Evolutionary conservation across 1,140 invertebrate species (phyloP).

Genomic region (Apis florea): DNA sequence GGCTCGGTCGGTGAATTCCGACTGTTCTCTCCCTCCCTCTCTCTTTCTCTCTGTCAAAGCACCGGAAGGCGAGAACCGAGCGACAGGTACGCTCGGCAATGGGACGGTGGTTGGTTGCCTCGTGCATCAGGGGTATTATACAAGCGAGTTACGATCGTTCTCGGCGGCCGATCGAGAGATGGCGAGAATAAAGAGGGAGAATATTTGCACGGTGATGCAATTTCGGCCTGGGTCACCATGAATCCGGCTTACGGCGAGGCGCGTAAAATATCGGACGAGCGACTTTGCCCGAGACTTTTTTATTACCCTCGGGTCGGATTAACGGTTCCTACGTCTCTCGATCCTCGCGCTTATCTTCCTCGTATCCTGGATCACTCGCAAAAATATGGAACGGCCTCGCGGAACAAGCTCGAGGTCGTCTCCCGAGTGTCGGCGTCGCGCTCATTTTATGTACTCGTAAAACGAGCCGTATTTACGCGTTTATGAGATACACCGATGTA

Average conservation of each 20-base stretch:
- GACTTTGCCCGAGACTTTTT: conserved; percentile 44
- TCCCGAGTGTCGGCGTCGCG: neutral
- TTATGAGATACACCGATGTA: conserved; percentile 37
- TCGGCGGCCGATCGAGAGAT: neutral
- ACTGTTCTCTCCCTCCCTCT: neutral
- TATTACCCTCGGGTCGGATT: conserved; percentile 44
- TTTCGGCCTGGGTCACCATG: conserved; percentile 40
- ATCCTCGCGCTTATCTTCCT: conserved; percentile 45
- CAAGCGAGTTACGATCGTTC: conserved; percentile 4
- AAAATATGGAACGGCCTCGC: conserved; percentile 50
- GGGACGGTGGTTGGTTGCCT: neutral
- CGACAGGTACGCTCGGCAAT: neutral
- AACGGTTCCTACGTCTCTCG: conserved; percentile 47
- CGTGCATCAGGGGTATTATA: too few relatives aligned
- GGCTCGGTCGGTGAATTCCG: neutral
- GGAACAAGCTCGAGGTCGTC: conserved; percentile 51
- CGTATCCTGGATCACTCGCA: conserved; percentile 45
- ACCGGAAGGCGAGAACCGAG: conserved; percentile 50
- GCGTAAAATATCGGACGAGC: conserved; percentile 53
- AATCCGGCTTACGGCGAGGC: conserved; percentile 44
- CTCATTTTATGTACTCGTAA: conserved; percentile 45
- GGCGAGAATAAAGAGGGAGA: neutral
- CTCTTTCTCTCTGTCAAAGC: conserved; percentile 44
- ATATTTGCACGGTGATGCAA: conserved; percentile 36
- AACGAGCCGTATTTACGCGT: conserved; percentile 49